Evolutionary conservation across 2,113 vertebrate genomes (phyloP).

Genomic region (Myxocyprinus asiaticus): DNA sequence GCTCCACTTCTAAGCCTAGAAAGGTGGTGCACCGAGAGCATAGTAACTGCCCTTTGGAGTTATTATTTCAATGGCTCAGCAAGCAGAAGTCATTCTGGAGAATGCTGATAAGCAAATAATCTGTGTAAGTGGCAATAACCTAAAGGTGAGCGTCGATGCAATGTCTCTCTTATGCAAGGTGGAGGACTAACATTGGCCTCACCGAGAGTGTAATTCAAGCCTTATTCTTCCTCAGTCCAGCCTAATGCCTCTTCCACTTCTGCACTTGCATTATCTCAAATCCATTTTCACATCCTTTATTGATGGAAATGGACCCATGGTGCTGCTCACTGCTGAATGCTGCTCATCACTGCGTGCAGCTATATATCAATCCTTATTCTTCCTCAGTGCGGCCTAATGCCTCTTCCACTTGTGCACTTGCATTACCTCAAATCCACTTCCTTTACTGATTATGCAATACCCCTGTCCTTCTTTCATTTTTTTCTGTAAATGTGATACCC

Average conservation of each 20-base stretch:
- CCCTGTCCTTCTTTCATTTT: neutral
- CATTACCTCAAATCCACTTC: neutral
- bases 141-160: neutral
- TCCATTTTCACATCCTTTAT: neutral
- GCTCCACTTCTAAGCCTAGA: neutral
- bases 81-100: conserved; percentile 21
- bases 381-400: neutral
- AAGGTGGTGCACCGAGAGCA: neutral
- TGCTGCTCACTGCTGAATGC: too few relatives aligned
- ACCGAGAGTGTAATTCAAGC: neutral
- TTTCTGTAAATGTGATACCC: neutral
- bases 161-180: neutral
- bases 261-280: neutral
- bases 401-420: neutral
- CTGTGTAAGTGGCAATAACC: neutral
- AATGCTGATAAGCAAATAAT: conserved; percentile 41
- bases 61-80: conserved; percentile 36
- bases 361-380: too few relatives aligned
- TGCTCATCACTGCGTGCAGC: too few relatives aligned
- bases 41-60: conserved; percentile 49
- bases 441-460: neutral
- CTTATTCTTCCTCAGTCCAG: neutral
- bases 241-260: neutral
- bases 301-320: too few relatives aligned
- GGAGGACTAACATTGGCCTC: conserved; percentile 6